Conservation (phyloP, 1,140 invertebrate species). For the Drosophila subobscura region DNA sequence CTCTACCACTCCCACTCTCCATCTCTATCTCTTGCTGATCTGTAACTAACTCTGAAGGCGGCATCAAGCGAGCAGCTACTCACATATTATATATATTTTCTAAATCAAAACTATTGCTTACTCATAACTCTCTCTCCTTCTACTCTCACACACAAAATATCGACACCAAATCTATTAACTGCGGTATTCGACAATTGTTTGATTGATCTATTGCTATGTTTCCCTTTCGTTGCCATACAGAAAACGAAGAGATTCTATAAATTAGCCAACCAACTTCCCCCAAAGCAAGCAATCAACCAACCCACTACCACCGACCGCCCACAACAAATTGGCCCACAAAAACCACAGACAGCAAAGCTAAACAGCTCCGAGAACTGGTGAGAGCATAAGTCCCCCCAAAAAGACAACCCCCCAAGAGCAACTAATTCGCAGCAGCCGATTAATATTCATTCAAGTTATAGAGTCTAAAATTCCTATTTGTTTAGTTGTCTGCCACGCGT, state of each 20-base stretch:
- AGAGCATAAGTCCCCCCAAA: constrained; percentile 36
- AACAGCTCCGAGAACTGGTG: constrained; percentile 60
- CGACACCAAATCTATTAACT: not conserved
- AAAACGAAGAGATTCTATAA: constrained; percentile 69
- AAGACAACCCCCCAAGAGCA: constrained; percentile 44
- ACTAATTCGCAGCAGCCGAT: constrained; percentile 51
- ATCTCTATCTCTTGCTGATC: constrained; percentile 24
- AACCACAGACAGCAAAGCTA: constrained; percentile 53
- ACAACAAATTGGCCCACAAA: constrained; percentile 55
- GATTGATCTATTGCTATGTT: constrained; percentile 72
- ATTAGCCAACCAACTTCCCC: constrained; percentile 44
- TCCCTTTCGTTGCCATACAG: constrained; percentile 68
- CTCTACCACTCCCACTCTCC: constrained; percentile 19
- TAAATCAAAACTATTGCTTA: constrained; percentile 24
- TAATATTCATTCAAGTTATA: constrained; percentile 50
- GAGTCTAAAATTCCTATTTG: constrained; percentile 32
- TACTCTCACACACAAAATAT: not conserved
- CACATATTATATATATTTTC: not conserved
- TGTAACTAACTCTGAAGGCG: constrained; percentile 47
- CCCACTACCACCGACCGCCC: constrained; percentile 44
- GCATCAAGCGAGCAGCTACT: constrained; percentile 48
- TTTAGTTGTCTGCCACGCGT: constrained; percentile 21
- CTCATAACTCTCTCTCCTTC: constrained; percentile 6
- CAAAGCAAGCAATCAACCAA: constrained; percentile 29
- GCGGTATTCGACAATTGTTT: constrained; percentile 44